Evolutionary conservation across 2,797 vertebrate species (phyloP), one percentile per base, ranked within the genome.

Genomic region (Steatocranus sp.): DNA sequence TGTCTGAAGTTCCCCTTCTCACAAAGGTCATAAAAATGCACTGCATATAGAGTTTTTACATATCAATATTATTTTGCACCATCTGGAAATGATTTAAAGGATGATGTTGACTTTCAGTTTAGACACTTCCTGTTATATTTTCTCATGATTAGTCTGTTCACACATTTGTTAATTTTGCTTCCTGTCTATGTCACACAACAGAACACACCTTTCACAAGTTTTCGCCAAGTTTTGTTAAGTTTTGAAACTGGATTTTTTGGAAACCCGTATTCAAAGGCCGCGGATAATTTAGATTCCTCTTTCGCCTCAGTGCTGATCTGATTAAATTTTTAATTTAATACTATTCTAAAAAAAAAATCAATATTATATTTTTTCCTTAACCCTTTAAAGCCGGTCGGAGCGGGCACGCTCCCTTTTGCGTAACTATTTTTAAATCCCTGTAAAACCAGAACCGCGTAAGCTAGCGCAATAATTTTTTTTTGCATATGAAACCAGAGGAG

Each of bases 151-250:
- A 68, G 36, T 66, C 36, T 68, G 36, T 68, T 38, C 11, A 63
- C 34, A 63, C 34, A 3, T 20, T 66, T 66, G 32, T 0, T 36
- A 3, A 63, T 66, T 66, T 5, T 43, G 8, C 63, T 43, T 43
- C 38, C 25, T 17, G 5, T 9, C 18, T 2, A 12, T 12, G 32
- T 36, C 11, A 61, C 18, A 61, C 18, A 14, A 9, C 36, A 68
- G 6, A 68, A 68, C 63, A 17, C 8, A 68, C 36, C 20, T 41
- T 68, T 25, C 36, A 41, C 25, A 15, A 4, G 3, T 36, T 61
- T 63, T 36, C 3, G 1, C 0, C 15, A 1, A 30, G 58, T 68
- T 25, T 25, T 0, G 36, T 56, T 1, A 56, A 56, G 27, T 32
- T 56, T 32, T 56, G 27, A 41, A 68, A 2, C 11, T 20, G n/a